Base-by-base conservation (phyloP, 1,140 invertebrate species). In the Plodia interpunctella region DNA sequence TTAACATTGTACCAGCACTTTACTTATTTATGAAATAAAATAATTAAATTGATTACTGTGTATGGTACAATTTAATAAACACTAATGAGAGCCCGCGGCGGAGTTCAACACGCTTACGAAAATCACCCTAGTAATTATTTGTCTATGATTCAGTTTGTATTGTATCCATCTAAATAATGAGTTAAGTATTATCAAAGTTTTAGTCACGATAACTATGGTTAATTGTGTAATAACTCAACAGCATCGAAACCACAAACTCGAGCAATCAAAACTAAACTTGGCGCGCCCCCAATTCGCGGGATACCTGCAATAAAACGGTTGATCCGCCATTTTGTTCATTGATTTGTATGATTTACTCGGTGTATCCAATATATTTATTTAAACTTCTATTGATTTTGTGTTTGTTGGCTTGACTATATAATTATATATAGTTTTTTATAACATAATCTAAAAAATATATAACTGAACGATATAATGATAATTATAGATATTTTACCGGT, bases 341-440 rank as follows among this genome's bases (percentile, higher is more conserved):
- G 51, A 53, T 53, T 53, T 53, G 51, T 53, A 53, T 53, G 51
- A 53, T 53, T 53, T 53, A 53, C 51, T 20, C 25, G 51, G 11
- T 20, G 17, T 51, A 25, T 25, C 20, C 18, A 10, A 13, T 53
- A 11, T 0, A 6, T 53, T 25, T 53, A 53, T n/a, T n/a, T 10
- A 53, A 53, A 21, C 13, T 53, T 53, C 9, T 25, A 53, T 25
- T 53, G 51, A 25, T 25, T 25, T 13, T 21, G 20, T 10, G 18
- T 25, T 53, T 25, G n/a, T 21, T 20, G 21, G 21, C n/a, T 44
- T 10, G 3, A 15, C n/a, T n/a, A n/a, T n/a, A n/a, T n/a, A n/a
- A n/a, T n/a, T n/a, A n/a, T n/a, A n/a, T n/a, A n/a, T n/a, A n/a
- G n/a, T n/a, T n/a, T n/a, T n/a, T n/a, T n/a, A n/a, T n/a, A n/a